A percentile compares a stretch with the other conserved stretches of the same genome.
These are phyloP conservation scores for Drosophila kanekoi DNA, from an alignment of 2,888 invertebrate genomes.

Conservation along the genomic window DNA sequence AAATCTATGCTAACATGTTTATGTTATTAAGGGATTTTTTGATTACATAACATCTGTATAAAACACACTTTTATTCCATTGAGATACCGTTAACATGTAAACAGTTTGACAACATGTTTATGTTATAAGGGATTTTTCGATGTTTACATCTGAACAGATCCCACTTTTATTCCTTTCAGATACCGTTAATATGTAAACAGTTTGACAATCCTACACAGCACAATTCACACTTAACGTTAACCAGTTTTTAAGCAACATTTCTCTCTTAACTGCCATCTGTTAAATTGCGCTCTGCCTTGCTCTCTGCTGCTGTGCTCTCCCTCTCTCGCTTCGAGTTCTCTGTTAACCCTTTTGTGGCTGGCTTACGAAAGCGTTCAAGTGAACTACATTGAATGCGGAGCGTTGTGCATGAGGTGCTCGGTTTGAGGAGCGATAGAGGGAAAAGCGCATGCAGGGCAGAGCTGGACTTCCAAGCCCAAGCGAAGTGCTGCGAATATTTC, in stretches of 20 bases:
- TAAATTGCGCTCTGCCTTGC: conserved; percentile 13
- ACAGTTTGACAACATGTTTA: conserved; percentile 11
- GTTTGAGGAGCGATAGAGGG: neutral
- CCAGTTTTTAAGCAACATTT: conserved; percentile 23
- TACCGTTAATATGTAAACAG: neutral
- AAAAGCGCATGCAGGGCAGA: conserved; percentile 7
- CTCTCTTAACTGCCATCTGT: conserved; percentile 59
- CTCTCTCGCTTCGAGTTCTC: conserved; percentile 11
- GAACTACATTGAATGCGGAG: conserved; percentile 54
- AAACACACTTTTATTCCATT: too few species aligned
- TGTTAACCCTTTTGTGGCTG: conserved; percentile 56
- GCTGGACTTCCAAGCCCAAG: conserved; percentile 50
- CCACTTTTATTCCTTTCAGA: too few species aligned
- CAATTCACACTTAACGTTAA: conserved; percentile 26
- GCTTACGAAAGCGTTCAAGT: conserved; percentile 72
- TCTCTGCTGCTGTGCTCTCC: neutral
- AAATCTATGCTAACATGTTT: too few species aligned
- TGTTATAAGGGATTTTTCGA: too few species aligned
- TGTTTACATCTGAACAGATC: too few species aligned
- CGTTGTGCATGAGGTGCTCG: conserved; percentile 5
- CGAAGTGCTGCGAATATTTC: conserved; percentile 46
- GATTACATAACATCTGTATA: too few species aligned
- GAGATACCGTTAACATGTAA: neutral
- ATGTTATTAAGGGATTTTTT: too few species aligned
- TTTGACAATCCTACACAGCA: conserved; percentile 29